A percentile compares a stretch with the other conserved stretches of the same genome.
phyloP scores from a whole-genome alignment of 2,888 invertebrate species.

The Yponomeuta cagnagella region DNA sequence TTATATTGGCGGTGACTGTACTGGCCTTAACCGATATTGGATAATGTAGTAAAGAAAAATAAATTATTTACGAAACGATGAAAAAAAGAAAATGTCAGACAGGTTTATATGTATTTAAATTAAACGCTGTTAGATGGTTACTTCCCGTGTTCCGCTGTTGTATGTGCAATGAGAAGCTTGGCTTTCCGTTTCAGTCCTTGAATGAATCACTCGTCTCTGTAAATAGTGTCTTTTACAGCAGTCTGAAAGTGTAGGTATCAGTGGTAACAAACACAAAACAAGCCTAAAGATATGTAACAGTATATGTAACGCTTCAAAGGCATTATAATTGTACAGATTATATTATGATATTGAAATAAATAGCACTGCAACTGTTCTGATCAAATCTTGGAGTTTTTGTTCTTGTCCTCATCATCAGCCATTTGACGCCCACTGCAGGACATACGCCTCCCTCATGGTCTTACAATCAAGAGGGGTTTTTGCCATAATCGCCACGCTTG shows the following conservation, averaged over 20 bases:
- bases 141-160: neutral
- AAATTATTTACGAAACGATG: conserved; percentile 9
- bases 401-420: conserved; percentile 8
- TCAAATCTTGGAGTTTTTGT: conserved; percentile 38
- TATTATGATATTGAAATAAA: conserved; percentile 51
- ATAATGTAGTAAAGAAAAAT: conserved; percentile 17
- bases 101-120: neutral
- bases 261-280: neutral
- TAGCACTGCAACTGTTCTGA: conserved; percentile 59
- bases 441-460: too few species aligned
- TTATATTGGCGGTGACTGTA: neutral
- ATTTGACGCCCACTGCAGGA: too few species aligned
- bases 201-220: conserved; percentile 53
- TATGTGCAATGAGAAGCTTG: neutral
- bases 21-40: neutral
- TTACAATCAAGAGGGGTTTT: too few species aligned
- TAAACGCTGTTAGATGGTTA: neutral
- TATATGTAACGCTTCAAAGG: conserved; percentile 5
- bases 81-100: neutral
- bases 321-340: conserved; percentile 50
- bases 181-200: conserved; percentile 17
- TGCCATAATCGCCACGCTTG: too few species aligned
- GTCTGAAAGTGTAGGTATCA: conserved; percentile 17
- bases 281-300: neutral
- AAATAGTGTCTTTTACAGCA: conserved; percentile 52